Conservation (phyloP, 2,888 invertebrate species). For the Oligia strigilis region DNA sequence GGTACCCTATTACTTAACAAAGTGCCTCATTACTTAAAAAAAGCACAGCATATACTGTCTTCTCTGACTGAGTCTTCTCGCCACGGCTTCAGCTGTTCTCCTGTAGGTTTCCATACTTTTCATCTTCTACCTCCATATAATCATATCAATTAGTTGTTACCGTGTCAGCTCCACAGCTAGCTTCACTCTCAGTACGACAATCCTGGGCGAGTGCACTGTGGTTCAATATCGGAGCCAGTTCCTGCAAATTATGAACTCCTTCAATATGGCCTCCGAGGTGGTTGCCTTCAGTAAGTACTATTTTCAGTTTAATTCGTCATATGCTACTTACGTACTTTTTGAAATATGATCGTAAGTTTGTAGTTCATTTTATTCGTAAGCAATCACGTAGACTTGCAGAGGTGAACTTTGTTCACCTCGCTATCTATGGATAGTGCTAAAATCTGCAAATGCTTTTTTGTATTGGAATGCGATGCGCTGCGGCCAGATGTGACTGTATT, state of each 20-base stretch:
- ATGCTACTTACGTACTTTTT: background rate
- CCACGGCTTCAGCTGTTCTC: background rate
- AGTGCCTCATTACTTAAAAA: background rate
- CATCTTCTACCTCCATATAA: background rate
- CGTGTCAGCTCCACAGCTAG: constrained; percentile 76
- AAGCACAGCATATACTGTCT: background rate
- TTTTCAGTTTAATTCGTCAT: background rate
- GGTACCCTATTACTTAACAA: too few relatives aligned
- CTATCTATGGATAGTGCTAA: background rate
- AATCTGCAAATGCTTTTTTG: background rate
- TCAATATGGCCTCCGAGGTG: constrained; percentile 74
- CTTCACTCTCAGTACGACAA: constrained; percentile 86
- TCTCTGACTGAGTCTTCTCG: background rate
- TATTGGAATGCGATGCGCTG: too few relatives aligned
- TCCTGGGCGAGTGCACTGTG: constrained; percentile 87
- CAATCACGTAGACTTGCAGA: background rate
- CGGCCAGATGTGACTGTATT: background rate
- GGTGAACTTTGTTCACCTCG: background rate
- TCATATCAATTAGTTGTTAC: background rate
- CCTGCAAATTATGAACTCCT: constrained; percentile 77
- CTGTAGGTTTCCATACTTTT: background rate
- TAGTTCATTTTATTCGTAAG: background rate
- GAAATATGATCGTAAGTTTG: background rate
- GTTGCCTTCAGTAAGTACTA: constrained; percentile 72
- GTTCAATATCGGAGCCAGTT: constrained; percentile 71